These are phyloP conservation scores for Neogobius melanostomus DNA, from an alignment of 2,113 vertebrate genomes.

Conservation along the genomic window DNA sequence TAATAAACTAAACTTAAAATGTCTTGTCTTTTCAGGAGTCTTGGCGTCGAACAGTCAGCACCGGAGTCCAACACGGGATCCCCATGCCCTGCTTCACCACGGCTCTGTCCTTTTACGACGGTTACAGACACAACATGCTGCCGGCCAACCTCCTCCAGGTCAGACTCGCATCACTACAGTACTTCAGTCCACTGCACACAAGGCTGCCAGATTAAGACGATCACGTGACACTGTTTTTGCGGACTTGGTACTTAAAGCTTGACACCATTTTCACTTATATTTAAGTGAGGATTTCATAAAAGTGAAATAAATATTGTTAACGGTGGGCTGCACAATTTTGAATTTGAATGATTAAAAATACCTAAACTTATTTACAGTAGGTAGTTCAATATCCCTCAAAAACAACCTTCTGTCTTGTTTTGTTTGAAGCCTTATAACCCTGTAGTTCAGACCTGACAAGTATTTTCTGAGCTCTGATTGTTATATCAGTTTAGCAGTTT, in stretches of 20 bases:
- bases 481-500: no score
- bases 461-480: no score
- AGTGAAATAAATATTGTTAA: no score
- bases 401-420: no score
- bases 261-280: background rate
- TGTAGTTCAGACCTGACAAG: no score
- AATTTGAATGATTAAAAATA: no score
- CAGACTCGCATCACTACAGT: constrained; percentile 9
- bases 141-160: constrained; percentile 98
- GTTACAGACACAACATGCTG: constrained; percentile 87
- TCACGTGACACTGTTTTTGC: constrained; percentile 4
- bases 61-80: constrained; percentile 89
- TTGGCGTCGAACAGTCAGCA: constrained; percentile 86
- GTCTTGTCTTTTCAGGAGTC: constrained; percentile 78
- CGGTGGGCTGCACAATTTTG: no score
- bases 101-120: constrained; percentile 94
- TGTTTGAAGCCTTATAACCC: no score
- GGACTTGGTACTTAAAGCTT: constrained; percentile 10
- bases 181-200: constrained; percentile 11
- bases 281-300: background rate
- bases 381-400: no score
- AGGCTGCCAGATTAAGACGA: constrained; percentile 39
- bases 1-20: background rate
- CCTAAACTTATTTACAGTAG: no score
- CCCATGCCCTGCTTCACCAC: constrained; percentile 98